Conservation (phyloP, 2,113 vertebrate species). For the Eira barbara region DNA sequence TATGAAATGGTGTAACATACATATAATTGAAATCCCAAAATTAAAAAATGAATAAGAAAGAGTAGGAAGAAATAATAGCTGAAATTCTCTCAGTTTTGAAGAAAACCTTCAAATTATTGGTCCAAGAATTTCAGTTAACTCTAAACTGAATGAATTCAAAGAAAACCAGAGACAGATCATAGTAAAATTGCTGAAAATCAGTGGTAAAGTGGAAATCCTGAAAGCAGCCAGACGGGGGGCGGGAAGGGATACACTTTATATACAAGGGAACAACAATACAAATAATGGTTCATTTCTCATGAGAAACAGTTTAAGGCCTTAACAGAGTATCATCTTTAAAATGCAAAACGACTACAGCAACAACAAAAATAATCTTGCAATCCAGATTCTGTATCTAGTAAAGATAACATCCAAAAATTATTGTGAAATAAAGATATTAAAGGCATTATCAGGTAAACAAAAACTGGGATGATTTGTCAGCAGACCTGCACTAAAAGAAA, state of each 20-base stretch:
- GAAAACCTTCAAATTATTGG: background rate
- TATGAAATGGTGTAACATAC: background rate
- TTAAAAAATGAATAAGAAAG: background rate
- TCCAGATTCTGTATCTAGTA: background rate
- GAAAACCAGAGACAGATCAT: background rate
- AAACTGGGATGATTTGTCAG: background rate
- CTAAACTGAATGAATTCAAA: background rate
- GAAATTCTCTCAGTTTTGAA: background rate
- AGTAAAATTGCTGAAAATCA: background rate
- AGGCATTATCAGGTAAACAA: background rate
- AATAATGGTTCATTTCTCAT: background rate
- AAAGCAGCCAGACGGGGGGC: background rate
- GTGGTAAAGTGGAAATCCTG: background rate
- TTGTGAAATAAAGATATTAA: background rate
- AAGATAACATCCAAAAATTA: background rate
- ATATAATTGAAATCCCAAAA: background rate
- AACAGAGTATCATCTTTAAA: background rate
- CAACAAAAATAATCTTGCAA: too few species aligned
- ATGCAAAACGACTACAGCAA: background rate
- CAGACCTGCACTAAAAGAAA: background rate
- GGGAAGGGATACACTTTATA: background rate
- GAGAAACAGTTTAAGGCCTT: background rate
- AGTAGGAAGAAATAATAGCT: background rate
- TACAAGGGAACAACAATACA: background rate
- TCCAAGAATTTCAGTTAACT: background rate